A percentile compares a stretch with the other conserved stretches of the same genome.
phyloP scores from a whole-genome alignment of 1,140 invertebrate genomes.

The Physella acuta region DNA sequence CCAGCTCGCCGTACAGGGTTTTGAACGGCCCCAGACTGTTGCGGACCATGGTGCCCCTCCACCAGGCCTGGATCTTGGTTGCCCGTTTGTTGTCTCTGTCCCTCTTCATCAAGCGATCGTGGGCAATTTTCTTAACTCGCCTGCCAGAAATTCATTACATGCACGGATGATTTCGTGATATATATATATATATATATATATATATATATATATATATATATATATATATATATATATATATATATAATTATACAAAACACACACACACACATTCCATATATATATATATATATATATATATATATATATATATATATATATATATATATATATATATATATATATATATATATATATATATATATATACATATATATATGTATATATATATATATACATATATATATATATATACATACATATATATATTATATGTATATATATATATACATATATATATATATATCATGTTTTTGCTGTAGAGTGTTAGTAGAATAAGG shows the following conservation, averaged over 20 bases:
- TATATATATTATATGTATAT: conserved; percentile 6
- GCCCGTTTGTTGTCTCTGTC: conserved; percentile 5
- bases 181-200: neutral
- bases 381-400: neutral
- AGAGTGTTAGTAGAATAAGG: no score
- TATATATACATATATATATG: neutral
- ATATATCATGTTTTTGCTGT: no score
- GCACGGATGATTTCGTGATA: neutral
- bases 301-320: conserved; percentile 5
- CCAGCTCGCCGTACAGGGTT: neutral
- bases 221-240: conserved; percentile 1
- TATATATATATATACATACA: conserved; percentile 6
- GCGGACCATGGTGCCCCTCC: conserved; percentile 15
- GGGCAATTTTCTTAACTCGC: neutral
- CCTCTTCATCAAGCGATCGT: neutral
- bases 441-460: conserved; percentile 9
- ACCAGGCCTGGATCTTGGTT: conserved; percentile 13
- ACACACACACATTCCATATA: neutral
- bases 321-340: conserved; percentile 1
- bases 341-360: conserved; percentile 4
- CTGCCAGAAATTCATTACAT: neutral
- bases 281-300: neutral
- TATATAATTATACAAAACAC: neutral
- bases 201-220: neutral
- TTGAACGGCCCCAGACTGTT: neutral